Evolutionary conservation across 2,797 vertebrate genomes (phyloP).

Genomic region (Amniataba percoides): DNA sequence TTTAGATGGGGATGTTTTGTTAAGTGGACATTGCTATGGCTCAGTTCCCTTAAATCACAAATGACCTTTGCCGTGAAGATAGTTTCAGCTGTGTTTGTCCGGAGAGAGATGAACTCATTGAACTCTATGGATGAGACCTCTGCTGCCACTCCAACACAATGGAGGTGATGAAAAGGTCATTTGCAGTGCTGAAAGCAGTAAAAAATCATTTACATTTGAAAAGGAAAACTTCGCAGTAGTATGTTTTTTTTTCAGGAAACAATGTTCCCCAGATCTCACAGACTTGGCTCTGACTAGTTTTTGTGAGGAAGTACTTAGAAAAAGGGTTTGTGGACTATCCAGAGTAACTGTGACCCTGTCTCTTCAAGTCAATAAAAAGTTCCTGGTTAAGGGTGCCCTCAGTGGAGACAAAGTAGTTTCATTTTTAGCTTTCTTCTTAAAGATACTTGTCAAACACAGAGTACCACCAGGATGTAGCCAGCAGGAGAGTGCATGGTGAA

Average conservation of each 20-base stretch:
- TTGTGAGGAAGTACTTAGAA: background rate
- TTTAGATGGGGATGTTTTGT: too few relatives aligned
- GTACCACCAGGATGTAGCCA: conserved; percentile 43
- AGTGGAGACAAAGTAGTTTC: conserved; percentile 15
- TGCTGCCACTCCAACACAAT: background rate
- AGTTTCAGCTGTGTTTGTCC: background rate
- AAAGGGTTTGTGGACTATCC: conserved; percentile 5
- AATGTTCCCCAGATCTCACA: background rate
- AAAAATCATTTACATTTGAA: background rate
- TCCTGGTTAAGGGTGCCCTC: conserved; percentile 7
- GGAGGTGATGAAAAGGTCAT: background rate
- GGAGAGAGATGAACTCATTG: background rate
- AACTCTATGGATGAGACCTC: background rate
- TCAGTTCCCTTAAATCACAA: background rate
- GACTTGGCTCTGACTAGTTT: background rate
- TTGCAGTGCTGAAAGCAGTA: background rate
- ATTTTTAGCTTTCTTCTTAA: conserved; percentile 21
- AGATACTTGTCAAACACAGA: background rate
- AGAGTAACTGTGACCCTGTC: background rate
- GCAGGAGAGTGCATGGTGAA: conserved; percentile 53
- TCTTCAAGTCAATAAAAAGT: conserved; percentile 2
- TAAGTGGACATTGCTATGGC: too few relatives aligned
- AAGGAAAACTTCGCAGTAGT: background rate
- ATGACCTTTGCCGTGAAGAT: background rate
- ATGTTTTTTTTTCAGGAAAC: conserved; percentile 2